Percentiles rank a stretch among this genome's conserved stretches.
These are phyloP conservation scores for Tyria jacobaeae DNA, from an alignment of 2,888 invertebrate species.

Conservation along the genomic window DNA sequence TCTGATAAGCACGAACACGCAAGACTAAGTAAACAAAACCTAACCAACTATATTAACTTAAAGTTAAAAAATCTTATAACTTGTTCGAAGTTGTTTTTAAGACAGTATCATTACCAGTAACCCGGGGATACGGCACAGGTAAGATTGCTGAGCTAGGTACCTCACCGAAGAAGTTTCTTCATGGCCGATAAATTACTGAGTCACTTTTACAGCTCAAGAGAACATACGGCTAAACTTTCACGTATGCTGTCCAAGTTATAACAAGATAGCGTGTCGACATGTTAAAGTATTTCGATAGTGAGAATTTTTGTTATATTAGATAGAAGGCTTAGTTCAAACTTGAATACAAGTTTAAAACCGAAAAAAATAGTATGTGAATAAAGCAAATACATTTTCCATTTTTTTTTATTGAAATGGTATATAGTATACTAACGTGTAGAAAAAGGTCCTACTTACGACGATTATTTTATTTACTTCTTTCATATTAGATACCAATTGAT, in stretches of 20 bases:
- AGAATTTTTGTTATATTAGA: conserved; percentile 23
- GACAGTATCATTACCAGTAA: conserved; percentile 55
- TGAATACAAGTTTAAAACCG: background rate
- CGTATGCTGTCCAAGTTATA: conserved; percentile 49
- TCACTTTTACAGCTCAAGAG: conserved; percentile 82
- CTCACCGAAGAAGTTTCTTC: conserved; percentile 72
- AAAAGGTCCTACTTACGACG: no score
- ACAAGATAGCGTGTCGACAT: conserved; percentile 48
- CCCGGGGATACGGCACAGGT: conserved; percentile 58
- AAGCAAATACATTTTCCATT: no score
- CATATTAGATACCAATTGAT: no score
- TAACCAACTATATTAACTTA: conserved; percentile 11
- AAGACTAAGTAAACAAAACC: conserved; percentile 35
- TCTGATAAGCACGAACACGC: conserved; percentile 40
- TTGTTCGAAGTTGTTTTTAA: conserved; percentile 48
- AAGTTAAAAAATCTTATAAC: conserved; percentile 43
- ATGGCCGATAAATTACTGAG: conserved; percentile 83
- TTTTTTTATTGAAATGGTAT: no score
- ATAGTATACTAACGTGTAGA: no score
- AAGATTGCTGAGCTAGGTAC: conserved; percentile 67
- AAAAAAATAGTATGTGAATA: no score
- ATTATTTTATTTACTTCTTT: no score
- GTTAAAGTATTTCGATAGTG: conserved; percentile 35
- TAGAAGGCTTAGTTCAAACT: conserved; percentile 8
- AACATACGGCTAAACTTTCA: conserved; percentile 78